Conservation (phyloP, 2,797 vertebrate species). For the Gouania willdenowi region DNA sequence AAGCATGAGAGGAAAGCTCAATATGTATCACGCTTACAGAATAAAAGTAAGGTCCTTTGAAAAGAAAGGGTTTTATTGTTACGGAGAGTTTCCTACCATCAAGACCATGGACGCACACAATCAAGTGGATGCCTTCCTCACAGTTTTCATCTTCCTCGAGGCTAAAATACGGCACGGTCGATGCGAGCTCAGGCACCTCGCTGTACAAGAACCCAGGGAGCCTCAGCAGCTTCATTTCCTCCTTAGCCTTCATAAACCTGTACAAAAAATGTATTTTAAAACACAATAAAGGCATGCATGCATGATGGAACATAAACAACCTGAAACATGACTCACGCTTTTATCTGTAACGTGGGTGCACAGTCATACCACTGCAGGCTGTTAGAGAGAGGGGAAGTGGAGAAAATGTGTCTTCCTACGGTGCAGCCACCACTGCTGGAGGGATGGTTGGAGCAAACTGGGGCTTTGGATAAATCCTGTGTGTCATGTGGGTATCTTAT, state of each 20-base stretch:
- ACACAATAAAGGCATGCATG: too few species aligned
- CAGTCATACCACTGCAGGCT: slow-evolving; percentile 87
- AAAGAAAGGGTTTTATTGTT: not conserved
- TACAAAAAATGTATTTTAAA: too few species aligned
- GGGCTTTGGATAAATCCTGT: slow-evolving; percentile 72
- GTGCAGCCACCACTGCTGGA: slow-evolving; percentile 68
- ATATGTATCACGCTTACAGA: too few species aligned
- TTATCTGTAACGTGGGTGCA: slow-evolving; percentile 84
- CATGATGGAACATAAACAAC: too few species aligned
- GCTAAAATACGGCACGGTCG: slow-evolving; percentile 92
- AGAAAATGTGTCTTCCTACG: slow-evolving; percentile 71
- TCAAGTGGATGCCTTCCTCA: slow-evolving; percentile 93
- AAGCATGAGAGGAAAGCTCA: not conserved
- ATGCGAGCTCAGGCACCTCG: slow-evolving; percentile 88
- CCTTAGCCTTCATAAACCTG: slow-evolving; percentile 93
- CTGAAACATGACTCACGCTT: slow-evolving; percentile 82
- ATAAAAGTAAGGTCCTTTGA: too few species aligned
- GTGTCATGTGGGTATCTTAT: slow-evolving; percentile 73
- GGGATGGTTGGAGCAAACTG: slow-evolving; percentile 76
- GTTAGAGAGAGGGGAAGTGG: slow-evolving; percentile 57
- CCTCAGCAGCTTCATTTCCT: slow-evolving; percentile 90
- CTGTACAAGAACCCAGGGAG: slow-evolving; percentile 97
- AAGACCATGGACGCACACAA: slow-evolving; percentile 95
- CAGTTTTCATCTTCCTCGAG: slow-evolving; percentile 87
- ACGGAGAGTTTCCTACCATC: slow-evolving; percentile 78